These are phyloP conservation scores for Bembecia ichneumoniformis DNA, from an alignment of 2,888 invertebrate species.

Conservation along the genomic window DNA sequence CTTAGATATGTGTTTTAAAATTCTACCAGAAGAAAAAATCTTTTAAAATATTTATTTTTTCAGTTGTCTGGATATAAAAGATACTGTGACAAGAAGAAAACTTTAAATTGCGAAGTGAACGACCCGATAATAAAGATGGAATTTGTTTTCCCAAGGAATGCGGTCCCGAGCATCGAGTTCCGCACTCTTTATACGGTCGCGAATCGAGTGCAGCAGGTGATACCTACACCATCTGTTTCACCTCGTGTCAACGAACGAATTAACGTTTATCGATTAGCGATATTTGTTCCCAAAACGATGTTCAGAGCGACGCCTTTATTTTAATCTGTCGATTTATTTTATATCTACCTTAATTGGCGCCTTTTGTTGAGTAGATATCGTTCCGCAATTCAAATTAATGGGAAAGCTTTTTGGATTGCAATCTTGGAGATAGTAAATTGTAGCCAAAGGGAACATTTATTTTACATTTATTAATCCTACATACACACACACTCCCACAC, in stretches of 20 bases:
- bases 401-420: no score
- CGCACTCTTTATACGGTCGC: constrained; percentile 21
- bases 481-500: no score
- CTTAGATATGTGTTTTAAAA: not conserved
- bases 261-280: constrained; percentile 28
- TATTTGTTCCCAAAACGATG: constrained; percentile 7
- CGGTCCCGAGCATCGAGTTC: constrained; percentile 41
- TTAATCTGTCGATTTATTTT: constrained; percentile 1
- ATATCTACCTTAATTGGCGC: no score
- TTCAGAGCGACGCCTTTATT: not conserved
- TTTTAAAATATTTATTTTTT: not conserved
- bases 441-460: no score
- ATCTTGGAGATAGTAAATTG: no score
- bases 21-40: no score
- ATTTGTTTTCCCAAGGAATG: constrained; percentile 45
- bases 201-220: constrained; percentile 40
- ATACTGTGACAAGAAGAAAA: not conserved
- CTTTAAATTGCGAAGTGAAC: constrained; percentile 34
- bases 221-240: constrained; percentile 52
- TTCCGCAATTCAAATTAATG: no score
- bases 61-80: not conserved
- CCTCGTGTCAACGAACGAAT: constrained; percentile 51
- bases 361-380: no score
- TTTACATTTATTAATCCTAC: no score
- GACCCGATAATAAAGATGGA: constrained; percentile 48